Evolutionary conservation across 2,113 vertebrate species (phyloP).

Genomic region (Urocolius indicus): DNA sequence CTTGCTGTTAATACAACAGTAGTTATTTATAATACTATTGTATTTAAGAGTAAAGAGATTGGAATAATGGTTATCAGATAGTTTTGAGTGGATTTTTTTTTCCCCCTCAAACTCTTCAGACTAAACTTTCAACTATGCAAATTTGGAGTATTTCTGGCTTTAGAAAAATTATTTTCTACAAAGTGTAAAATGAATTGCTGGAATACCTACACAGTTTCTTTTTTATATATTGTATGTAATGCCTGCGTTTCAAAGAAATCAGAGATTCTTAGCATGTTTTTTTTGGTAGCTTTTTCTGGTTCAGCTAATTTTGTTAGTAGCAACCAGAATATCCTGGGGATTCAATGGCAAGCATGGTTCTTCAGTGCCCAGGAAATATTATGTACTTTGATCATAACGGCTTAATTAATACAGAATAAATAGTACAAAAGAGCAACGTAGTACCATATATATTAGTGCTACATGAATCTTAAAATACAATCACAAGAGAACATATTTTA

Average conservation of each 20-base stretch:
- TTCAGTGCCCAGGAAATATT: neutral
- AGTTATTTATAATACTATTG: neutral
- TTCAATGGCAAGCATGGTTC: neutral
- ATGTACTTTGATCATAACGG: neutral
- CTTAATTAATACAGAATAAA: conserved; percentile 2
- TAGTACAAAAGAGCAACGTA: neutral
- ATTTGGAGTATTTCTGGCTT: neutral
- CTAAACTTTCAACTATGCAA: neutral
- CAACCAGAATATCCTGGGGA: neutral
- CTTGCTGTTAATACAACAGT: neutral
- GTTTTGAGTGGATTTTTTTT: neutral
- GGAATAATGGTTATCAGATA: neutral
- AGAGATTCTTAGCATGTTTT: neutral
- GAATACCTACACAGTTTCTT: neutral
- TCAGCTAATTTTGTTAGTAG: neutral
- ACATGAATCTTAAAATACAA: neutral
- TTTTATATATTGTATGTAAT: neutral
- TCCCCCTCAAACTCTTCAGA: neutral
- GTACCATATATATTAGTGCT: neutral
- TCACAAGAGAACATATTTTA: neutral
- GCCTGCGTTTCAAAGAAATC: neutral
- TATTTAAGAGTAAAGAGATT: neutral
- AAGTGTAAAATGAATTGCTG: neutral
- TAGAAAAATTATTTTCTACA: neutral
- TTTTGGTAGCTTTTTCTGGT: too few relatives aligned